Evolutionary conservation across 2,113 vertebrate species (phyloP), one percentile per base, ranked within the genome.

Genomic region (Syrrhaptes paradoxus): DNA sequence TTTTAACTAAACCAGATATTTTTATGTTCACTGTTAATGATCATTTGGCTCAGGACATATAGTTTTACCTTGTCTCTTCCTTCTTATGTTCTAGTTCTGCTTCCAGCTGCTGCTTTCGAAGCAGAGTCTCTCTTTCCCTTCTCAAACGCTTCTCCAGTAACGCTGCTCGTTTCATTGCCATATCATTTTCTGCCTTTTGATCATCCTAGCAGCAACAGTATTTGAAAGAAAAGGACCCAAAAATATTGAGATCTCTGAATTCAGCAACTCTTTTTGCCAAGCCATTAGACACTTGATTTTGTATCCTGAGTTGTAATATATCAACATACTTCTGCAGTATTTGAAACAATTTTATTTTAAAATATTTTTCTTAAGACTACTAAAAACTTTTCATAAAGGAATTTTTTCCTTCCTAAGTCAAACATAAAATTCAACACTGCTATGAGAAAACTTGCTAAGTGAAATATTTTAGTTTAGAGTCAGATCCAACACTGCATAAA

Each of bases 81-180:
- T 99, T 99, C 97, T 98, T 99, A 89, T 99, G 98, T 88, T 99
- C 99, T 95, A 98, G 90, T 89, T 99, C 99, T 3, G 98, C 98
- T 95, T 99, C 99, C 90, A 98, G 98, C 95, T 99, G 99, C 97
- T 99, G 98, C 96, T 99, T 99, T 94, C 97, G 98, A 94, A 99
- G 98, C 87, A 99, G 98, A 55, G 96, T 99, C 96, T 99, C 99
- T 85, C 98, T 99, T 96, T 99, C 99, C 78, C 99, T 98, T 95
- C 99, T 98, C 96, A 99, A 96, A 91, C 99, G 98, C 92, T 99
- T 99, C 97, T 99, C 99, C 96, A 99, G 21, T 92, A 99, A 97
- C 2, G 99, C 99, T n/a, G 99, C 99, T 84, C 99, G 98, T 90
- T 99, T 99, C 98, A 99, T 97, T 22, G 99, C 99, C 99, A 99